Percentiles rank a stretch among this genome's conserved stretches.
These are phyloP conservation scores for Gallinago jamesoni DNA, from an alignment of 2,113 vertebrate genomes.

Conservation along the genomic window DNA sequence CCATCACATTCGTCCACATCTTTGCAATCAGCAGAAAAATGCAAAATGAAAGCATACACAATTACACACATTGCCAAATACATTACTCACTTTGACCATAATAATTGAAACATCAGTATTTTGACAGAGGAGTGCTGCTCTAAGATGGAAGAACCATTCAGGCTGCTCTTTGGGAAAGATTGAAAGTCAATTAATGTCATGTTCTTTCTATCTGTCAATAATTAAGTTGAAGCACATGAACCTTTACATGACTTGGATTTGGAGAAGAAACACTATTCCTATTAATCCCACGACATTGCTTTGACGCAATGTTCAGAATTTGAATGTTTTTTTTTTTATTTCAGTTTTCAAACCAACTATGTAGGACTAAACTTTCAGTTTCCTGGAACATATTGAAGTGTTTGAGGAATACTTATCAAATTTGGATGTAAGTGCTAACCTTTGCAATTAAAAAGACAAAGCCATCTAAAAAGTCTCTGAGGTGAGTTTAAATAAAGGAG, in stretches of 20 bases:
- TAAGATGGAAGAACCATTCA: not conserved
- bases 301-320: not conserved
- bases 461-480: not conserved
- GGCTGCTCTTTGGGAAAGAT: not conserved
- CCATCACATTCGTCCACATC: slow-evolving; percentile 86
- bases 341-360: not conserved
- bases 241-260: not conserved
- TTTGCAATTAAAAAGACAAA: not conserved
- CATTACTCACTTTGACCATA: not conserved
- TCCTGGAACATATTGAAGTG: not conserved
- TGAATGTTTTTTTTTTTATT: not conserved
- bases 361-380: not conserved
- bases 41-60: not conserved
- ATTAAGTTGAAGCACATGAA: not conserved
- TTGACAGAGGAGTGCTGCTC: not conserved
- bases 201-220: not conserved
- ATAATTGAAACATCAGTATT: not conserved
- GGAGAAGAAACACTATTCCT: not conserved
- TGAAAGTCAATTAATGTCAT: not conserved
- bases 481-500: not conserved
- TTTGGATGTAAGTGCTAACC: not conserved
- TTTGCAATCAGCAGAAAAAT: not conserved
- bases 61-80: not conserved
- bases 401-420: not conserved
- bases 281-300: not conserved